Conservation (phyloP, 2,113 vertebrate species). For the Nothobranchius kuhntae region DNA sequence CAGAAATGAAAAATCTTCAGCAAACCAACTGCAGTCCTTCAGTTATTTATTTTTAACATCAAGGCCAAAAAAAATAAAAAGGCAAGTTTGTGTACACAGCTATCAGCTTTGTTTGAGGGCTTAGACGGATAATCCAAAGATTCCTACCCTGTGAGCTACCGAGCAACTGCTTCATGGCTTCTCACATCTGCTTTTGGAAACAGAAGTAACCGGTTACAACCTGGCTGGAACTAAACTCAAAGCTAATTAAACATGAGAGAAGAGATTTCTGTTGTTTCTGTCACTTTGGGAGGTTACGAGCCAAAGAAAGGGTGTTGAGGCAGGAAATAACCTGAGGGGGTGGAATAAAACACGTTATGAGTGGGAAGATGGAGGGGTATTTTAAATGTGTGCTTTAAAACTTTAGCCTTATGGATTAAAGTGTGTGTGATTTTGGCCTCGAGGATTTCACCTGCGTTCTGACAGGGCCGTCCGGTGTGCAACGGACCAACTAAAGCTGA, state of each 20-base stretch:
- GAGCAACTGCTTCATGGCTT: slow-evolving; percentile 38
- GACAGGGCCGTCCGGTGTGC: slow-evolving; percentile 28
- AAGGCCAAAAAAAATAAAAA: slow-evolving; percentile 65
- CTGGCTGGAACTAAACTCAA: slow-evolving; percentile 11
- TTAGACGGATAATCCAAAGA: slow-evolving; percentile 67
- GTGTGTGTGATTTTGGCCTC: slow-evolving; percentile 33
- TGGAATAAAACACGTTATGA: slow-evolving; percentile 2
- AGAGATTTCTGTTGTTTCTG: slow-evolving; percentile 6
- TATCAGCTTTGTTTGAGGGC: slow-evolving; percentile 70
- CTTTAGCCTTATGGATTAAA: slow-evolving; percentile 31
- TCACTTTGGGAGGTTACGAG: slow-evolving; percentile 4
- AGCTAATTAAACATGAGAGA: slow-evolving; percentile 13
- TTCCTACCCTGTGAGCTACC: slow-evolving; percentile 63
- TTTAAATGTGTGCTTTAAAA: slow-evolving; percentile 1
- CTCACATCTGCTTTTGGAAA: slow-evolving; percentile 44
- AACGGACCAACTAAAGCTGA: slow-evolving; percentile 20
- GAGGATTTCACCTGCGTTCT: slow-evolving; percentile 53
- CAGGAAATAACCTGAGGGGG: neutral
- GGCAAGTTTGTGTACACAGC: slow-evolving; percentile 67
- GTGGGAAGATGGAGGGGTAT: slow-evolving; percentile 3
- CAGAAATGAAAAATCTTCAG: slow-evolving; percentile 62
- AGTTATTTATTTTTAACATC: slow-evolving; percentile 73
- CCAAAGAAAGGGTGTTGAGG: neutral
- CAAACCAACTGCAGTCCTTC: slow-evolving; percentile 41
- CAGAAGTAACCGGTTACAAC: slow-evolving; percentile 36